phyloP scores from a whole-genome alignment of 2,797 vertebrate species.

The Gallinago nigripennis region DNA sequence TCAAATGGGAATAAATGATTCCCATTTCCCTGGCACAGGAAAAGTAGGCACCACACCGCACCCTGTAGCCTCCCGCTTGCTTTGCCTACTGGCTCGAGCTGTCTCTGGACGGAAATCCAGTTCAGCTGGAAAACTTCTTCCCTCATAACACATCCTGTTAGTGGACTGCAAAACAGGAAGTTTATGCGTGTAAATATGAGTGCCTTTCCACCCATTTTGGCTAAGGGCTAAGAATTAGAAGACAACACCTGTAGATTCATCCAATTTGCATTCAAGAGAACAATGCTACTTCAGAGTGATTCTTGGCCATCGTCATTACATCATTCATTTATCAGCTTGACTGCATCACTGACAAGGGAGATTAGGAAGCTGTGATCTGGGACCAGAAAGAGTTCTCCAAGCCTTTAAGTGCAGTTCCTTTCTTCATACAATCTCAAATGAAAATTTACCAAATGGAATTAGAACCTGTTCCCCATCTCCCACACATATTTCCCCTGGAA shows the following conservation, averaged over 20 bases:
- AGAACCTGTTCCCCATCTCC: background rate
- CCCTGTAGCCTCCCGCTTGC: background rate
- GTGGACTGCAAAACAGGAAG: conserved; percentile 39
- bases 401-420: background rate
- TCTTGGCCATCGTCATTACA: background rate
- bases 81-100: conserved; percentile 8
- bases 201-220: background rate
- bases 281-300: background rate
- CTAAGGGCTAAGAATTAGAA: background rate
- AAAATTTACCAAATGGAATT: background rate
- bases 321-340: background rate
- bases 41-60: background rate
- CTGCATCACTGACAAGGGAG: background rate
- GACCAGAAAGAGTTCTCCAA: background rate
- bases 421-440: background rate
- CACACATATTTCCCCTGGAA: background rate
- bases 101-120: background rate
- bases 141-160: background rate
- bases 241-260: background rate
- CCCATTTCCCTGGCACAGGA: background rate
- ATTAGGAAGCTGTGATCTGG: background rate
- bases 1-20: background rate
- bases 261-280: background rate
- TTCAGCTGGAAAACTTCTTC: conserved; percentile 35
- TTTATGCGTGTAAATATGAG: background rate